Evolutionary conservation across 2,888 invertebrate species (phyloP).

Genomic region (Sarcophaga carnaria): DNA sequence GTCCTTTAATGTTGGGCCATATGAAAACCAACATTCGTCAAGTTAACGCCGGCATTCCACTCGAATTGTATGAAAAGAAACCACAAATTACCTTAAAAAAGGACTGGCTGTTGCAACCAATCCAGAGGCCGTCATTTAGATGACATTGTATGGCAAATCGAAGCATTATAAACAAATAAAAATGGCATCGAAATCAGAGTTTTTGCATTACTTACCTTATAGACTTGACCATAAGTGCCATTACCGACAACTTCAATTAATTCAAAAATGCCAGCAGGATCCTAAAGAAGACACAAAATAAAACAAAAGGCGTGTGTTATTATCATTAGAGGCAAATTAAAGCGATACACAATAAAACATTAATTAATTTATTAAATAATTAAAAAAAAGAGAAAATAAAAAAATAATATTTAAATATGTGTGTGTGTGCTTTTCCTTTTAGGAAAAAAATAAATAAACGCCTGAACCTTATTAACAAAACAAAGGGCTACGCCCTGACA

Average conservation of each 20-base stretch:
- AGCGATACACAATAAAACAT: too few species aligned
- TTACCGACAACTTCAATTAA: slow-evolving; percentile 99
- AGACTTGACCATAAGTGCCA: slow-evolving; percentile 99
- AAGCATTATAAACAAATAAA: too few species aligned
- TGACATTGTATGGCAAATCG: too few species aligned
- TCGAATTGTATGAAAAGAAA: too few species aligned
- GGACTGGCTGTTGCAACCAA: too few species aligned
- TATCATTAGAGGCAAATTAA: not conserved
- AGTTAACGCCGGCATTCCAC: too few species aligned
- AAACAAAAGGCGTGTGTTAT: slow-evolving; percentile 31
- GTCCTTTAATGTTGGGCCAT: too few species aligned
- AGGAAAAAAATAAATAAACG: not conserved
- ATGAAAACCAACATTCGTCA: too few species aligned
- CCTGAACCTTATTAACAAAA: slow-evolving; percentile 48
- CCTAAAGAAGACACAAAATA: slow-evolving; percentile 85
- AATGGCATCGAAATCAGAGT: too few species aligned
- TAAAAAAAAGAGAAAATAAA: not conserved
- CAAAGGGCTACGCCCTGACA: slow-evolving; percentile 69
- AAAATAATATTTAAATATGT: slow-evolving; percentile 31
- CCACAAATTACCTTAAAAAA: too few species aligned
- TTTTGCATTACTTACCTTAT: slow-evolving; percentile 89
- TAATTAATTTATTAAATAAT: not conserved
- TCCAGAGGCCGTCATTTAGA: too few species aligned
- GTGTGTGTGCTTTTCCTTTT: not conserved
- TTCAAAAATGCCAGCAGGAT: slow-evolving; percentile 99